Base-by-base conservation (phyloP, 2,797 vertebrate species). In the Odontamblyopus rebecca region DNA sequence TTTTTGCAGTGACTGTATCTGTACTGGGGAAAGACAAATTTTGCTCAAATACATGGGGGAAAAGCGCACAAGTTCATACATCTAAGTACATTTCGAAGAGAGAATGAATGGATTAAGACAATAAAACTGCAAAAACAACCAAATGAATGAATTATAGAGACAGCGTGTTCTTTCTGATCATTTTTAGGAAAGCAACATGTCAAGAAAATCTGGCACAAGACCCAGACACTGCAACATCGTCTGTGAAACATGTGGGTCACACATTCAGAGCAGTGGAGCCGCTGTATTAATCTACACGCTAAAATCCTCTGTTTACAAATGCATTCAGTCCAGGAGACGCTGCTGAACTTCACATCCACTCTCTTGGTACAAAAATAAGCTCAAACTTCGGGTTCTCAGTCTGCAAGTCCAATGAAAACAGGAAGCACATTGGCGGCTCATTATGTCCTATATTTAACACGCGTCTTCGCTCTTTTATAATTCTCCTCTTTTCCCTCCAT, bases 351-450 rank as follows among this genome's bases (percentile, higher is more conserved):
- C 79, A 61, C 61, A 68, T 27, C 30, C 6, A 53, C 32, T 68
- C 3, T 56, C 69, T 65, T 63, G n/a, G 72, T 71, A 67, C 74
- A 82, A 64, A 85, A 86, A 76, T 0, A 61, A 41, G n/a, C 64
- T 50, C 61, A 53, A 82, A 7, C 62, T 68, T 70, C 70, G 61
- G 50, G 64, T 64, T 38, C 51, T 29, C 11, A 71, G 71, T 77
- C 68, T 69, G 67, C 70, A 35, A 65, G 72, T 88, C 83, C 74
- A 83, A 56, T 23, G 44, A 81, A 85, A 87, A 88, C 82, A 85
- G 82, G 86, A 89, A 89, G 64, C 76, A 75, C 77, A 69, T 32
- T 68, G 66, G 70, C 63, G 73, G 16, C 65, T 53, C 16, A 32
- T 32, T 74, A 68, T 81, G 85, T 77, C 82, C 84, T 67, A 73